phyloP scores from a whole-genome alignment of 2,888 invertebrate genomes.

The Orchesella flavescens region DNA sequence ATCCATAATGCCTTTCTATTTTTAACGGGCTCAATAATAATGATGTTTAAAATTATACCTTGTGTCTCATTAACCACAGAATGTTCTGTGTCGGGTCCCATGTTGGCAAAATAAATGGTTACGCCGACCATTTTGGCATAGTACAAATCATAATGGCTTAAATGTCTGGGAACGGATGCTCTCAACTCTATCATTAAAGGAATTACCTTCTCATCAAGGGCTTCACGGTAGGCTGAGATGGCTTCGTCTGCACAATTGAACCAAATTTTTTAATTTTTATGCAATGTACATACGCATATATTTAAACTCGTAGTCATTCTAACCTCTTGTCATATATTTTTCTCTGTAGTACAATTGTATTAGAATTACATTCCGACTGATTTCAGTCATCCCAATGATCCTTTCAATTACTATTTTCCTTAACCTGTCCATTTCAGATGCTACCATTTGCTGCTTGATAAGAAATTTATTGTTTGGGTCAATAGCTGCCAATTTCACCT shows the following conservation, averaged over 20 bases:
- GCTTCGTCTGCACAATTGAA: constrained; percentile 35
- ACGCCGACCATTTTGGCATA: constrained; percentile 65
- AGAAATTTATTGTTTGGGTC: constrained; percentile 68
- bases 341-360: constrained; percentile 64
- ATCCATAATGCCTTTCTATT: too few species aligned
- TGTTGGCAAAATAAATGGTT: constrained; percentile 57
- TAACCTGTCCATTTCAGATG: constrained; percentile 61
- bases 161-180: constrained; percentile 60
- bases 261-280: not conserved
- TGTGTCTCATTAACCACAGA: constrained; percentile 66
- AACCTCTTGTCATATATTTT: constrained; percentile 59
- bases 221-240: constrained; percentile 26
- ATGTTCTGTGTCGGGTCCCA: constrained; percentile 59
- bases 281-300: not conserved
- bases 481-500: constrained; percentile 66
- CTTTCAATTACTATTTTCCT: constrained; percentile 56
- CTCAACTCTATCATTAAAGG: constrained; percentile 54
- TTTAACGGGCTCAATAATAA: not conserved
- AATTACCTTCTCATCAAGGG: constrained; percentile 27
- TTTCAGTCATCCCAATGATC: constrained; percentile 60
- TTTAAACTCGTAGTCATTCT: too few species aligned
- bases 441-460: constrained; percentile 64
- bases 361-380: constrained; percentile 58
- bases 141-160: constrained; percentile 62
- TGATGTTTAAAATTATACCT: constrained; percentile 48